Evolutionary conservation across 2,888 invertebrate species (phyloP).

Genomic region (Pteria penguin): DNA sequence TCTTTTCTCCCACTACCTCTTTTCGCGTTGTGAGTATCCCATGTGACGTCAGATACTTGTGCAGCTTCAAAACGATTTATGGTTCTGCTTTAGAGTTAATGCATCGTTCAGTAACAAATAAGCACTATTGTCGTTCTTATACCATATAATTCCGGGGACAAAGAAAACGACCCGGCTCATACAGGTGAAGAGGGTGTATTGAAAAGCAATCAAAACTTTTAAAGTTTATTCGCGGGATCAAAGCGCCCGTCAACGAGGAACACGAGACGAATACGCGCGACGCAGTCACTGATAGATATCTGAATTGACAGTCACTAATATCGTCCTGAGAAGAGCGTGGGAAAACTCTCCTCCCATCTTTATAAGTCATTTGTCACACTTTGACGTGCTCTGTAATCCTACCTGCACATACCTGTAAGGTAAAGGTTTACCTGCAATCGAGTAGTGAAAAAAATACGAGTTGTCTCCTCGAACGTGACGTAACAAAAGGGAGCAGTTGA

Average conservation of each 20-base stretch:
- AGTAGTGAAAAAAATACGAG: not conserved
- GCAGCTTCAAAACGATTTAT: too few relatives aligned
- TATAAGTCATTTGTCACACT: constrained; percentile 33
- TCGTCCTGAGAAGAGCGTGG: constrained; percentile 29
- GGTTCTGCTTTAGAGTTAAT: not conserved
- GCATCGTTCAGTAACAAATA: not conserved
- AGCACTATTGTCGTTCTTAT: not conserved
- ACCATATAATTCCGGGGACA: not conserved
- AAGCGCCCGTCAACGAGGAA: constrained; percentile 10
- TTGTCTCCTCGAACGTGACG: not conserved
- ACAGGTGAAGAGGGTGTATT: constrained; percentile 1
- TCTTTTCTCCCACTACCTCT: too few relatives aligned
- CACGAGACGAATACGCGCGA: constrained; percentile 25
- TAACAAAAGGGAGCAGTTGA: too few relatives aligned
- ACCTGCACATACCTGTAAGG: constrained; percentile 16
- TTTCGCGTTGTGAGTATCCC: too few relatives aligned
- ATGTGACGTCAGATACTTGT: too few relatives aligned
- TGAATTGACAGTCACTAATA: constrained; percentile 25
- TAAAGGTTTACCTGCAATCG: not conserved
- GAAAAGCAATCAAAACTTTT: constrained; percentile 4
- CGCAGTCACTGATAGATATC: constrained; percentile 15
- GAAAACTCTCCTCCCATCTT: constrained; percentile 29
- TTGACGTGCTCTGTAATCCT: constrained; percentile 12
- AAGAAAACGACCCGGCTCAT: not conserved
- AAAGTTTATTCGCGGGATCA: constrained; percentile 12